Evolutionary conservation across 2,888 invertebrate genomes (phyloP).

Genomic region (Dicyrtomina minuta): DNA sequence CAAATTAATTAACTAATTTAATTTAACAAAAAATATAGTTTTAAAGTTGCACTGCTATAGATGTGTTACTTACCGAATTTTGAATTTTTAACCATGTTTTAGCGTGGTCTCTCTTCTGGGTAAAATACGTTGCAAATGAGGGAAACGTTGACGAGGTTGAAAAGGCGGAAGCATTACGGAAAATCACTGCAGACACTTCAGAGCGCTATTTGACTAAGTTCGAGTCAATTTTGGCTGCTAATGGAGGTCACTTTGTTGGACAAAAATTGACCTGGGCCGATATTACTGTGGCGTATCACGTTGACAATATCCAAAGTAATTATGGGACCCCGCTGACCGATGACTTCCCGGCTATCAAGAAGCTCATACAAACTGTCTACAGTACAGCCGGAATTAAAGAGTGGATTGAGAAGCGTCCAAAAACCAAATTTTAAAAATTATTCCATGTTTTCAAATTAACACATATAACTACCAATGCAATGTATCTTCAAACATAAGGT

Average conservation of each 20-base stretch:
- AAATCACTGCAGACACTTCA: background rate
- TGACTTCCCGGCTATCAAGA: background rate
- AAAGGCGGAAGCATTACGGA: too few relatives aligned
- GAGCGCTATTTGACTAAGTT: background rate
- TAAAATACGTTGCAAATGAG: too few relatives aligned
- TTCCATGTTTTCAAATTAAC: too few relatives aligned
- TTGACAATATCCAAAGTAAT: background rate
- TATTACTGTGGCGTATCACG: background rate
- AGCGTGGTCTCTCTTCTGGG: too few relatives aligned
- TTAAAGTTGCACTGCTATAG: too few relatives aligned
- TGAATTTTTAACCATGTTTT: background rate
- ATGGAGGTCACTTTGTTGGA: background rate
- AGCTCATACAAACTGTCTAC: background rate
- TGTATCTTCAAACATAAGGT: too few relatives aligned
- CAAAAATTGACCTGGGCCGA: background rate
- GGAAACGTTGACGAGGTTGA: too few relatives aligned
- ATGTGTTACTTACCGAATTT: too few relatives aligned
- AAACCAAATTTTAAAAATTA: background rate
- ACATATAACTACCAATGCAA: too few relatives aligned
- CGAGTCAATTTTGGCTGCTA: background rate
- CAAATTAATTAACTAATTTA: background rate
- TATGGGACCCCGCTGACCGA: background rate
- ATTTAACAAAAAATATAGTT: too few relatives aligned
- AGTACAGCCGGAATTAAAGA: slow-evolving; percentile 8
- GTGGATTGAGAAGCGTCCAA: slow-evolving; percentile 12